Evolutionary conservation across 1,140 invertebrate species (phyloP), one percentile per base, ranked within the genome.

Genomic region (Cydia amplana): DNA sequence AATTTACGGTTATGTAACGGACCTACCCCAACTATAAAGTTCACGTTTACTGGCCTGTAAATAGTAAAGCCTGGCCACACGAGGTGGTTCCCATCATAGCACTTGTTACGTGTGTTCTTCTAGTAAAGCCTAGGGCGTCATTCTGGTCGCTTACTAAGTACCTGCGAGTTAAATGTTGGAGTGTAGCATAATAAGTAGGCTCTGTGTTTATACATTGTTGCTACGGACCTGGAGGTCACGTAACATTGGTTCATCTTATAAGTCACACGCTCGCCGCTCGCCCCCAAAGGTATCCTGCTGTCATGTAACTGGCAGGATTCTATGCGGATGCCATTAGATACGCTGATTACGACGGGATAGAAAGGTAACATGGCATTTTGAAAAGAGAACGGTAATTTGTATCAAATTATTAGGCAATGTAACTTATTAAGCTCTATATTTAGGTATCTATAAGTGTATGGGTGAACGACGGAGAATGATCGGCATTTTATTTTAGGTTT

Each of bases 231-330:
- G 1, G 51, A 18, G n/a, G n/a, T 18, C 51, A n/a, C 12, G 51
- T 55, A 55, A n/a, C 5, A 6, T 18, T 55, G 51, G 51, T 18
- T 18, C 4, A 14, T 16, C 43, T 1, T 46, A 14, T 46, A 46
- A 46, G 4, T 14, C 43, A 14, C 43, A 4, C 43, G 43, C 43
- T 46, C 43, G 43, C 2, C 43, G 43, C 43, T 46, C 43, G 43
- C 2, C 3, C 16, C n/a, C 55, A 60, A 20, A 60, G 55, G 9
- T 60, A 23, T 60, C 55, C 55, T 60, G 18, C 20, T 60, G 55
- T 40, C 65, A 70, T 70, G 65, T 70, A 40, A 18, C 65, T 70
- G 65, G 65, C 65, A 70, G 65, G 65, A 70, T 40, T 12, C 28
- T n/a, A 70, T 10, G n/a, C 28, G n/a, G 65, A 36, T 70, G 36